phyloP scores from a whole-genome alignment of 2,113 vertebrate genomes.

The Scomber colias region DNA sequence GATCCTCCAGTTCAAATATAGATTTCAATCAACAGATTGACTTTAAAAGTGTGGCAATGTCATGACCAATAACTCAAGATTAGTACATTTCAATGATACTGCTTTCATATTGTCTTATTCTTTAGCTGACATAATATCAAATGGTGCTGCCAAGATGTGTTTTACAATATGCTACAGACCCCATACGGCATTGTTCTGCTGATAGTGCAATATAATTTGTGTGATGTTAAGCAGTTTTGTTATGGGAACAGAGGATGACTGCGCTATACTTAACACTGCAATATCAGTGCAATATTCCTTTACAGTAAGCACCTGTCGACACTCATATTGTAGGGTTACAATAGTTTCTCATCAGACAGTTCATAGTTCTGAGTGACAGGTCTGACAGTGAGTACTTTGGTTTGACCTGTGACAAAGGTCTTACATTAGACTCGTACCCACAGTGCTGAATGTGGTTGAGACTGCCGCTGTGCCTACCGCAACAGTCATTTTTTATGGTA shows the following conservation, averaged over 20 bases:
- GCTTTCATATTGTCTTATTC: neutral
- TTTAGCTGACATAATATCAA: neutral
- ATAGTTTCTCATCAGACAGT: neutral
- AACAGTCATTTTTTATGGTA: constrained; percentile 50
- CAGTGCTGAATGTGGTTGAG: constrained; percentile 19
- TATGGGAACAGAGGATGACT: no score
- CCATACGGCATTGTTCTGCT: neutral
- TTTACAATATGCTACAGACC: neutral
- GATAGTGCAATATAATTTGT: neutral
- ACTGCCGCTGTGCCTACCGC: constrained; percentile 22
- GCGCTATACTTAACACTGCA: no score
- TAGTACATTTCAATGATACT: neutral
- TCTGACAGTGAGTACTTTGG: constrained; percentile 1
- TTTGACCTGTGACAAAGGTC: constrained; percentile 17
- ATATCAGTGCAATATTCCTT: no score
- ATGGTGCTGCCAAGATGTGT: neutral
- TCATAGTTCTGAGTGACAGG: neutral
- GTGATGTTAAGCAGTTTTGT: no score
- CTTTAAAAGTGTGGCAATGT: neutral
- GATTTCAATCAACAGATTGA: neutral
- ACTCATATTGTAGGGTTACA: neutral
- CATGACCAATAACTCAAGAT: no score
- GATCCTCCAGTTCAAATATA: neutral
- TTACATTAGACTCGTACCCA: constrained; percentile 4
- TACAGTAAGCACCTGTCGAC: no score